A percentile compares a stretch with the other conserved stretches of the same genome.
phyloP scores from a whole-genome alignment of 2,797 vertebrate species.

The Buceros bicornis region DNA sequence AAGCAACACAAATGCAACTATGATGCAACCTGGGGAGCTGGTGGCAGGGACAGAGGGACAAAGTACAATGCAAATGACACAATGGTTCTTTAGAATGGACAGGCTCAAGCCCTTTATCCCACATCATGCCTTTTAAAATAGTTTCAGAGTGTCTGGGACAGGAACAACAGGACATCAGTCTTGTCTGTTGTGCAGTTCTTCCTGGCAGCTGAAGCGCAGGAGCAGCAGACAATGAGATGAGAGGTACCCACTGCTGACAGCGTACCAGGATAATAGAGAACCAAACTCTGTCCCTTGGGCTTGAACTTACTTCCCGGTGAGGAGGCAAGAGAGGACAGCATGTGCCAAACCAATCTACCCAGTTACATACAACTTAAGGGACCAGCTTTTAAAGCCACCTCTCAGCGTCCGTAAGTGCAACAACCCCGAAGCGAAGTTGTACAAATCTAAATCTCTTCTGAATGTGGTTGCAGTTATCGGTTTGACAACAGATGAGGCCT shows the following conservation, averaged over 20 bases:
- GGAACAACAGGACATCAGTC: neutral
- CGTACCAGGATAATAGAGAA: neutral
- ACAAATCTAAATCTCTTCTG: neutral
- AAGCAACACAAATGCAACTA: accelerated
- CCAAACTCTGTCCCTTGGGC: neutral
- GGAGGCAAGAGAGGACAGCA: neutral
- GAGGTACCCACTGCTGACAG: neutral
- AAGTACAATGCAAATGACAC: accelerated
- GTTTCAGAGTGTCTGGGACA: neutral
- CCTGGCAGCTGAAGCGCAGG: neutral
- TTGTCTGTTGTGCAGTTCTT: neutral
- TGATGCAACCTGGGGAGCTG: neutral
- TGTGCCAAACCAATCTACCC: neutral
- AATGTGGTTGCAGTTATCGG: neutral
- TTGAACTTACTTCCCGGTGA: neutral
- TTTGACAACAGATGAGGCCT: neutral
- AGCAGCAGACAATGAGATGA: neutral
- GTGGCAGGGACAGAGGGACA: neutral
- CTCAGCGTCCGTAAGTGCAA: neutral
- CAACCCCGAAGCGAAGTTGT: neutral
- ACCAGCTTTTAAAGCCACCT: neutral
- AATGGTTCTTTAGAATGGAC: accelerated
- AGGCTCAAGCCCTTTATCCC: neutral
- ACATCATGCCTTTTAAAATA: neutral
- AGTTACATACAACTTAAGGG: neutral